Conservation (phyloP, 23 tunicate species). For the Botrylloides violaceus region DNA sequence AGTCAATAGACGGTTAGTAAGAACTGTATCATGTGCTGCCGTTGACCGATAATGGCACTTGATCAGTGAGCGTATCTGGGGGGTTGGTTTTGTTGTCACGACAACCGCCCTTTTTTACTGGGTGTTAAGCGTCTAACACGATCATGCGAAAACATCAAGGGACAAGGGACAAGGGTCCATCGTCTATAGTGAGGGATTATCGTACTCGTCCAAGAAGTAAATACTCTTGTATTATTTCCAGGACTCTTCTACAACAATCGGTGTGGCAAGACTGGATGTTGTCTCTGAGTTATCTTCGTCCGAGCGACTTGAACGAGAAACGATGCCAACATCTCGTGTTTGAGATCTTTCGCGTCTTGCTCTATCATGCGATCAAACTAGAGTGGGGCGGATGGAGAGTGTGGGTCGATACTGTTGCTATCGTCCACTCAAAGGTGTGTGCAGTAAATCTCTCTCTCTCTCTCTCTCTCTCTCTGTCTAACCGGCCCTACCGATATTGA, state of each 20-base stretch:
- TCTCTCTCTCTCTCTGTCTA: too few relatives aligned
- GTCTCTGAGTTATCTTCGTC: conserved; percentile 52
- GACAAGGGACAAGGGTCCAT: too few relatives aligned
- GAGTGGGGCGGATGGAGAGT: conserved; percentile 99
- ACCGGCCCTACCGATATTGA: background rate
- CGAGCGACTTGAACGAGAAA: conserved; percentile 34
- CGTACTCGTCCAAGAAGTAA: too few relatives aligned
- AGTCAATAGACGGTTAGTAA: conserved; percentile 51
- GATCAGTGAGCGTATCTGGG: too few relatives aligned
- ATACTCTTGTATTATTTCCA: too few relatives aligned
- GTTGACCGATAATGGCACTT: background rate
- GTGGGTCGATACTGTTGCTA: conserved; percentile 99
- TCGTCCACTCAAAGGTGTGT: conserved; percentile 87
- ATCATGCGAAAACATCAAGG: too few relatives aligned
- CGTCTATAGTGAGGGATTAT: too few relatives aligned
- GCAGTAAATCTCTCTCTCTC: too few relatives aligned
- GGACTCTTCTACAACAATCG: conserved; percentile 92
- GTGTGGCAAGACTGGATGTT: conserved; percentile 99
- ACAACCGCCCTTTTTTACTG: too few relatives aligned
- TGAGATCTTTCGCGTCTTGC: conserved; percentile 61
- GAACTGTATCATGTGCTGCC: background rate
- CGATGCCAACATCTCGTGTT: conserved; percentile 83
- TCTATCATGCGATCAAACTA: conserved; percentile 86
- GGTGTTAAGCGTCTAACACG: too few relatives aligned
- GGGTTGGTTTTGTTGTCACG: too few relatives aligned